These are phyloP conservation scores for Zeugodacus cucurbitae DNA, from an alignment of 1,140 invertebrate species.

Conservation along the genomic window DNA sequence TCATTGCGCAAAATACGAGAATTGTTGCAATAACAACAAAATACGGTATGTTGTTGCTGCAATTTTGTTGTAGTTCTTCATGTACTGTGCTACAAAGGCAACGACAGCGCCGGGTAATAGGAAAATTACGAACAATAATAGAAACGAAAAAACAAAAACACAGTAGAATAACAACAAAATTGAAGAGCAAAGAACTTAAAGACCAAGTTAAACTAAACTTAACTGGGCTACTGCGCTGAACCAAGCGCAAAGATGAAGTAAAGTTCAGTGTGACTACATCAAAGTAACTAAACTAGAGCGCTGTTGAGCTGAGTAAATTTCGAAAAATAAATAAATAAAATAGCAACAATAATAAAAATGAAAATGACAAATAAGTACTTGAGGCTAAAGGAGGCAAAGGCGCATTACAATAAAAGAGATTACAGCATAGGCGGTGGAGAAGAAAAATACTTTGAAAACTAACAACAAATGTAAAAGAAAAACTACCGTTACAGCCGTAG, in stretches of 20 bases:
- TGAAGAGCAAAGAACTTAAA: neutral
- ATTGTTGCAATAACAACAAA: neutral
- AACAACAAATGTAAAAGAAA: neutral
- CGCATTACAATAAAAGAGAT: neutral
- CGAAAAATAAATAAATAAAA: neutral
- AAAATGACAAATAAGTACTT: neutral
- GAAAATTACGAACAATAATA: neutral
- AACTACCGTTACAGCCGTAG: neutral
- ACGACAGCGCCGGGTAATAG: neutral
- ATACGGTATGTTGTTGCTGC: neutral
- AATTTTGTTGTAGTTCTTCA: neutral
- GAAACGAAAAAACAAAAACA: neutral
- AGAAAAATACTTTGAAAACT: neutral
- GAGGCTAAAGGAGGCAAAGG: neutral
- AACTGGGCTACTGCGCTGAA: neutral
- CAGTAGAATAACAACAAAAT: neutral
- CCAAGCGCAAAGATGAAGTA: neutral
- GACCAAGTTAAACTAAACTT: neutral
- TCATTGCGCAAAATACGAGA: slow-evolving; percentile 12
- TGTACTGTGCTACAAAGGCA: neutral
- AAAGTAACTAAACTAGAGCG: neutral
- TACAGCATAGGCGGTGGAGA: neutral
- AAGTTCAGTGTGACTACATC: neutral
- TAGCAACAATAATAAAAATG: neutral
- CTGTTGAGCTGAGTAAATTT: neutral